Conservation (phyloP, 2,113 vertebrate species). For the Anseranas semipalmata region DNA sequence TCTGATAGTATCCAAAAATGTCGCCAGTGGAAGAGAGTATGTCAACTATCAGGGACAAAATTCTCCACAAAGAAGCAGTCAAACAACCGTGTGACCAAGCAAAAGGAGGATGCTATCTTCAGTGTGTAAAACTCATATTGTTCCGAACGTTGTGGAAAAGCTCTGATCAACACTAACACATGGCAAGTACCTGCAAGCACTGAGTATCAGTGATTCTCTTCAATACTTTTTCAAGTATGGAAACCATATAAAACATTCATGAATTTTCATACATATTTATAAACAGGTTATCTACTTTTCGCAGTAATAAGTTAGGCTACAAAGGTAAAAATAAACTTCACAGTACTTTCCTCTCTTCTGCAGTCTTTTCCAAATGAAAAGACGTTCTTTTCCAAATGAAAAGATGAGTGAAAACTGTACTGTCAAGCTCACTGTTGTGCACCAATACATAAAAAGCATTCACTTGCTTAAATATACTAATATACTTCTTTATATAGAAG, state of each 20-base stretch:
- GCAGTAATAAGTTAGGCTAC: neutral
- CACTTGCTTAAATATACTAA: neutral
- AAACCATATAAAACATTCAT: slow-evolving; percentile 6
- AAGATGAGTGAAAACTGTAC: neutral
- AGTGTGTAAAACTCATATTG: neutral
- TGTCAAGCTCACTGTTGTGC: neutral
- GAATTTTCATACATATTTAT: slow-evolving; percentile 49
- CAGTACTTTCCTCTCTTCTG: neutral
- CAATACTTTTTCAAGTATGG: neutral
- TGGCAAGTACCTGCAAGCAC: neutral
- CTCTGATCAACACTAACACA: neutral
- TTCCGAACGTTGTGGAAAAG: neutral
- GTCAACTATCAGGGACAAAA: neutral
- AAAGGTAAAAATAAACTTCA: slow-evolving; percentile 20
- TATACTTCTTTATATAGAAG: no score
- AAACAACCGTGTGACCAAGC: neutral
- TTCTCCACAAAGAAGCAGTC: neutral
- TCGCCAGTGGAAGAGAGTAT: rapidly evolving
- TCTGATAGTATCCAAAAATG: neutral
- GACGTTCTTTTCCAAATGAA: neutral
- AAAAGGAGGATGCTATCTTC: neutral
- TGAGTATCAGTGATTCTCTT: neutral
- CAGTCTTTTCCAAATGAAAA: neutral
- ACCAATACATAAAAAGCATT: neutral
- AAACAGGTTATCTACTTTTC: slow-evolving; percentile 26